A percentile compares a stretch with the other conserved stretches of the same genome.
Evolutionary conservation across 2,113 vertebrate species (phyloP).

Genomic region (Turdus rufiventris): DNA sequence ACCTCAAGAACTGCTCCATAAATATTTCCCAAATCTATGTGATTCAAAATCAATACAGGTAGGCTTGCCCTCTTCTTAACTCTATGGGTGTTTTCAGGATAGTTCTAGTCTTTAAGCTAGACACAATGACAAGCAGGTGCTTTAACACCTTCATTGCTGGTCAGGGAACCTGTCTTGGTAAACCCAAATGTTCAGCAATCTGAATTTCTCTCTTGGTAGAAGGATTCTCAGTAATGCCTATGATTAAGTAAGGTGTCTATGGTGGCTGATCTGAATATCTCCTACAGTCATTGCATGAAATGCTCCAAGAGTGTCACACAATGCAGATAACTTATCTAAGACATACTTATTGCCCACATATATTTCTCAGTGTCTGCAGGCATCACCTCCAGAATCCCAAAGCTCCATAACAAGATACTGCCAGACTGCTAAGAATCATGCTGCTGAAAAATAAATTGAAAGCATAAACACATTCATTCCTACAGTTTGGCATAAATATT

Average conservation of each 20-base stretch:
- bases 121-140: not conserved
- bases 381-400: not conserved
- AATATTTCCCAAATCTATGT: not conserved
- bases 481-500: not conserved
- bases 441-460: conserved; percentile 29
- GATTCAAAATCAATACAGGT: not conserved
- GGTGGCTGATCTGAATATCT: not conserved
- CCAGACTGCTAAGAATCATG: not conserved
- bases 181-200: not conserved
- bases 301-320: not conserved
- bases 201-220: not conserved
- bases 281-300: not conserved
- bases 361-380: not conserved
- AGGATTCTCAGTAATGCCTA: not conserved
- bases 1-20: not conserved
- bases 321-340: not conserved
- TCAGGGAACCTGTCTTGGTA: not conserved
- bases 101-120: not conserved
- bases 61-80: not conserved
- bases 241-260: not conserved
- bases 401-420: not conserved
- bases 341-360: not conserved
- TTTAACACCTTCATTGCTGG: not conserved
- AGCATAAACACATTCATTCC: not conserved
- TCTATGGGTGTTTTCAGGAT: not conserved